A percentile compares a stretch with the other conserved stretches of the same genome.
These are phyloP conservation scores for Torymus auratus DNA, from an alignment of 2,888 invertebrate genomes.

Conservation along the genomic window DNA sequence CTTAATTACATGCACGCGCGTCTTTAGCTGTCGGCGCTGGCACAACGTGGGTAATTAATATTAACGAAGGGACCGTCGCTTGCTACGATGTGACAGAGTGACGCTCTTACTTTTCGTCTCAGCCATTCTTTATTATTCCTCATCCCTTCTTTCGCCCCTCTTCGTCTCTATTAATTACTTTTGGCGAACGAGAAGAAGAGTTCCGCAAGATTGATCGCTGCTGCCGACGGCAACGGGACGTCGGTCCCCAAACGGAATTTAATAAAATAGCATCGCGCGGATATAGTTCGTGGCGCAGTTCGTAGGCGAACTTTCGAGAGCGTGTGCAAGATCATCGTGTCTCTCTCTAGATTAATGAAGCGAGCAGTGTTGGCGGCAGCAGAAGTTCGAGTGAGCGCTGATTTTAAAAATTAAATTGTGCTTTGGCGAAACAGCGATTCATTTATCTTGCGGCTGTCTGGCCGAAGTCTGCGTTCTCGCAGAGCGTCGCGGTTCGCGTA, in stretches of 20 bases:
- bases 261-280: slow-evolving; percentile 31
- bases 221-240: background rate
- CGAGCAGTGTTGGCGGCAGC: background rate
- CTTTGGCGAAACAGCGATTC: slow-evolving; percentile 21
- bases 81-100: background rate
- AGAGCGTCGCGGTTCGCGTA: too few relatives aligned
- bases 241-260: slow-evolving; percentile 20
- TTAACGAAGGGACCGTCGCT: slow-evolving; percentile 8
- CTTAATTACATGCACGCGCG: slow-evolving; percentile 21
- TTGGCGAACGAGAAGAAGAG: background rate
- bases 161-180: slow-evolving; percentile 5
- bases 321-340: background rate
- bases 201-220: slow-evolving; percentile 18
- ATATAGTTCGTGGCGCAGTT: background rate
- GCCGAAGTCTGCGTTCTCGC: background rate
- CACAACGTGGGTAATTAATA: slow-evolving; percentile 17
- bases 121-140: too few relatives aligned
- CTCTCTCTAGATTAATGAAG: background rate
- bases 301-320: slow-evolving; percentile 7
- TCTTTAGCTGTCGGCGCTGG: background rate
- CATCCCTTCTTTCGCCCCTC: background rate
- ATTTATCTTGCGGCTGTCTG: slow-evolving; percentile 26
- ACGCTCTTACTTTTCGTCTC: too few relatives aligned
- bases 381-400: background rate
- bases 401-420: slow-evolving; percentile 38